These are phyloP conservation scores for Lasioglossum lativentre DNA, from an alignment of 2,888 invertebrate genomes.

Conservation along the genomic window DNA sequence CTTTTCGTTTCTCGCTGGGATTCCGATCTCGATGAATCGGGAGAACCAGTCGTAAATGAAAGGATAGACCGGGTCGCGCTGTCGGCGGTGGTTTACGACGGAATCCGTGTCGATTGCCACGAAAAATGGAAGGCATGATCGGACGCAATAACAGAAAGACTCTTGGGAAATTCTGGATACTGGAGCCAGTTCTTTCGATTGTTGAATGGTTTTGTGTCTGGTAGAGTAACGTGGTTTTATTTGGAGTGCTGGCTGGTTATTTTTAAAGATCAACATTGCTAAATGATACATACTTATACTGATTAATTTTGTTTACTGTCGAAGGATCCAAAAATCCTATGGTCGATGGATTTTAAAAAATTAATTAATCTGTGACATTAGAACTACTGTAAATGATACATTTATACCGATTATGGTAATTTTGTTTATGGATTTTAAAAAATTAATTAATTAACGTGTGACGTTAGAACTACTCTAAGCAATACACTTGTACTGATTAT, in stretches of 20 bases:
- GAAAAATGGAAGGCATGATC: conserved; percentile 9
- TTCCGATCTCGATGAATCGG: background rate
- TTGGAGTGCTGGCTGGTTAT: background rate
- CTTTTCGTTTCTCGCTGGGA: background rate
- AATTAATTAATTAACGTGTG: no score
- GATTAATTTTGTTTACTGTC: no score
- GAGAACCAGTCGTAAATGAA: conserved; percentile 24
- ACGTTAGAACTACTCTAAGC: no score
- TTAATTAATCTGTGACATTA: no score
- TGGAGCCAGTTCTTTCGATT: background rate
- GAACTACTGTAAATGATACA: no score
- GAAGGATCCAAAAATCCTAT: no score
- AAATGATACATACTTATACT: no score
- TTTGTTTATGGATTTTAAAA: no score
- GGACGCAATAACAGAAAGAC: background rate
- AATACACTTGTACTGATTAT: no score
- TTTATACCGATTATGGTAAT: no score
- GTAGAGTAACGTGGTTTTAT: background rate
- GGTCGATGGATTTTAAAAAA: no score
- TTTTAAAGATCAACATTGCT: background rate
- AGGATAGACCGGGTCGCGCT: background rate
- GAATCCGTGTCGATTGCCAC: conserved; percentile 12
- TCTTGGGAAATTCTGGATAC: background rate
- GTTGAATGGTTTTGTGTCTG: background rate
- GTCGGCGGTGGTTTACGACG: conserved; percentile 5